phyloP scores from a whole-genome alignment of 2,113 vertebrate species.

The Piliocolobus tephrosceles region DNA sequence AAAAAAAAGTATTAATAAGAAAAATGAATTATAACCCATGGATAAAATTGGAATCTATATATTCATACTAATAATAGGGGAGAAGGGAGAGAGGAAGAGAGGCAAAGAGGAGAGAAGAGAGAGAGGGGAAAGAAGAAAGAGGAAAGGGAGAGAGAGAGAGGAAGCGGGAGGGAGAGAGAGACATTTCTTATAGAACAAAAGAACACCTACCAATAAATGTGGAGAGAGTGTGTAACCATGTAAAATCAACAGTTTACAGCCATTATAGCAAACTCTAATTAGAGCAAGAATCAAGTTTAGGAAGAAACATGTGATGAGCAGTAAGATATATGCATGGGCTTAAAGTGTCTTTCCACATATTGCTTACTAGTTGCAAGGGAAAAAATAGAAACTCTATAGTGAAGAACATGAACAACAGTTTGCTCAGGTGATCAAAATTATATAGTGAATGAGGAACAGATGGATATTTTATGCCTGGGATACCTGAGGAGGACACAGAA shows the following conservation, averaged over 20 bases:
- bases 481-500: background rate
- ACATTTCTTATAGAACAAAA: background rate
- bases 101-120: no score
- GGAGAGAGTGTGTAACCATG: no score
- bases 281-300: background rate
- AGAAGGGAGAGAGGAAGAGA: background rate
- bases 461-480: background rate
- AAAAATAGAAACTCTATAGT: background rate
- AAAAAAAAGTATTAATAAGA: background rate
- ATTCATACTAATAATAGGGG: background rate
- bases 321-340: background rate
- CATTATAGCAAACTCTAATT: background rate
- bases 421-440: background rate
- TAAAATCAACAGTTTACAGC: background rate
- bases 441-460: rapidly evolving
- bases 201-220: background rate
- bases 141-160: background rate
- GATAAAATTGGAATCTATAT: background rate
- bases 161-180: no score
- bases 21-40: background rate
- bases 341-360: background rate
- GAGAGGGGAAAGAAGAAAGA: background rate
- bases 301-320: background rate
- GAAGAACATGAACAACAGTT: background rate
- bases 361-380: background rate